A percentile compares a stretch with the other conserved stretches of the same genome.
Evolutionary conservation across 2,113 vertebrate species (phyloP).

Genomic region (Grammomys dolichurus): DNA sequence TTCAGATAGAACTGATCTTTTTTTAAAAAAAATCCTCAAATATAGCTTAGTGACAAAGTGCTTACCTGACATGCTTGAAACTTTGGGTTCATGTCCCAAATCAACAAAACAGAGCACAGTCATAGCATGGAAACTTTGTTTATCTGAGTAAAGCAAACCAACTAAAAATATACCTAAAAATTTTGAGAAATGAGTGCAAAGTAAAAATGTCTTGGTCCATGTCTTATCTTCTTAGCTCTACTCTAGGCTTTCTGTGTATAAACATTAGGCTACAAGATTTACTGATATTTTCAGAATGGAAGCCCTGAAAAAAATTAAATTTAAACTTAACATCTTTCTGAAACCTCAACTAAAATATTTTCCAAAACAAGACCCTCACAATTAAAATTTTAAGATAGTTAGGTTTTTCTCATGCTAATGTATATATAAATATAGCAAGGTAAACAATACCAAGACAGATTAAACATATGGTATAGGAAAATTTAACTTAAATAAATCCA

Average conservation of each 20-base stretch:
- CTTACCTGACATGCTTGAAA: neutral
- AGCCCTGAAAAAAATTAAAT: constrained; percentile 23
- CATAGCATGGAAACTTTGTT: too few species aligned
- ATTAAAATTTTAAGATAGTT: neutral
- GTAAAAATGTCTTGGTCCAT: neutral
- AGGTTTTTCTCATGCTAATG: neutral
- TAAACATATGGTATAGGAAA: neutral
- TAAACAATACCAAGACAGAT: neutral
- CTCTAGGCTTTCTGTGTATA: neutral
- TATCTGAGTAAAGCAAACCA: neutral
- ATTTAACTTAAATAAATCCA: neutral
- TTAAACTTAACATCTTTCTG: neutral
- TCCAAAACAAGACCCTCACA: neutral
- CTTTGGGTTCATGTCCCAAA: neutral
- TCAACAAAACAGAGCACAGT: neutral
- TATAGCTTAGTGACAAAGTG: neutral
- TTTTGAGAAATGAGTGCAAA: neutral
- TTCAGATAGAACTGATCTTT: constrained; percentile 66
- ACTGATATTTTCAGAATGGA: constrained; percentile 14
- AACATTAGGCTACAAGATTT: neutral
- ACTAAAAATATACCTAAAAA: neutral
- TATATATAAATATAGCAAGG: neutral
- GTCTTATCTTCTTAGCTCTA: neutral
- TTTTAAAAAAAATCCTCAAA: neutral
- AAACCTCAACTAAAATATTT: constrained; percentile 14